These are phyloP conservation scores for Megalopta genalis DNA, from an alignment of 1,140 invertebrate genomes.

Conservation along the genomic window DNA sequence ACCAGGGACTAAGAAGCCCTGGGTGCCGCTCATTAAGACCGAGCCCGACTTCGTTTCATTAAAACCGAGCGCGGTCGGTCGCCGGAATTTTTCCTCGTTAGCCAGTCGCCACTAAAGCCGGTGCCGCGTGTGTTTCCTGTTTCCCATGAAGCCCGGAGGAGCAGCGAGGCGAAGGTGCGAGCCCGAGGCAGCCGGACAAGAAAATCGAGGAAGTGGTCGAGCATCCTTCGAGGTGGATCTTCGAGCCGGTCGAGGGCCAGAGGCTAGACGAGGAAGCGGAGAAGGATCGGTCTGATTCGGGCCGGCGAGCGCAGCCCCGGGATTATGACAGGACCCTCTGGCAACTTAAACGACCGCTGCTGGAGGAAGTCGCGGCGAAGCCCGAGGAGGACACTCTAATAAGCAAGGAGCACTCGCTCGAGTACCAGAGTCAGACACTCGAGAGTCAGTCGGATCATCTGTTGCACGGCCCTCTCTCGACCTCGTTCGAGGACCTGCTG, in stretches of 20 bases:
- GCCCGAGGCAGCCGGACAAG: not conserved
- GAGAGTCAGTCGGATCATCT: conserved; percentile 59
- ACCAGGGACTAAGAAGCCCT: conserved; percentile 23
- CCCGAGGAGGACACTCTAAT: conserved; percentile 62
- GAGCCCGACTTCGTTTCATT: conserved; percentile 17
- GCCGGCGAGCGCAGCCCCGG: not conserved
- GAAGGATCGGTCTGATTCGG: not conserved
- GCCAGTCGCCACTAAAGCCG: too few relatives aligned
- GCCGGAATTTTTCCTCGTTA: not conserved
- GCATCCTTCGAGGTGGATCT: not conserved
- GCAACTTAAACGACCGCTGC: conserved; percentile 27
- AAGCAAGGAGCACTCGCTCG: conserved; percentile 66
- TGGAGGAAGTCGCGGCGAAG: conserved; percentile 28
- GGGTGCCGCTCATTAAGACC: conserved; percentile 18
- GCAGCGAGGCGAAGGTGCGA: not conserved
- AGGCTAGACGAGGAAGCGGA: not conserved
- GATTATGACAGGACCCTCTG: conserved; percentile 27
- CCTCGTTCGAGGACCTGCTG: conserved; percentile 48
- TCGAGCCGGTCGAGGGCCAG: not conserved
- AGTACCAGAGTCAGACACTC: conserved; percentile 70
- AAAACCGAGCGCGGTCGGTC: not conserved
- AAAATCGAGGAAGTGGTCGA: not conserved
- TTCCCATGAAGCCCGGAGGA: conserved; percentile 10
- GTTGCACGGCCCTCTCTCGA: conserved; percentile 6
- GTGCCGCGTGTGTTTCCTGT: not conserved